Evolutionary conservation across 2,113 vertebrate species (phyloP).

Genomic region (Chunga burmeisteri): DNA sequence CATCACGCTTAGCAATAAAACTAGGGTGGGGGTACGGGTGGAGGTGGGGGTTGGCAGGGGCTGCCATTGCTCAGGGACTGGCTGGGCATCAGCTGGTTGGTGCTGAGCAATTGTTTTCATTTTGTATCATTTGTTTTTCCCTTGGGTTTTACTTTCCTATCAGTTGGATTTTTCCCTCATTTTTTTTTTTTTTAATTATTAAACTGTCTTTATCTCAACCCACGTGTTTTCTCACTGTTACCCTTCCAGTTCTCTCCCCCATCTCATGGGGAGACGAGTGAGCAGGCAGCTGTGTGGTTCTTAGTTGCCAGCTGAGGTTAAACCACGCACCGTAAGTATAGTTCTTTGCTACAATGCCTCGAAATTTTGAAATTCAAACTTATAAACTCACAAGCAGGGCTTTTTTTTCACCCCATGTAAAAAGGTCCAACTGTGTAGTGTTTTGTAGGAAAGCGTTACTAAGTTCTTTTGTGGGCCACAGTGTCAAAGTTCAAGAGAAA

Average conservation of each 20-base stretch:
- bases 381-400: background rate
- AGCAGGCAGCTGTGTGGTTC: background rate
- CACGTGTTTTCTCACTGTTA: background rate
- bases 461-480: background rate
- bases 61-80: background rate
- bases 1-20: background rate
- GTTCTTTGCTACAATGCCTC: background rate
- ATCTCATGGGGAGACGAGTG: background rate
- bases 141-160: background rate
- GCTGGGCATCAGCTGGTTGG: background rate
- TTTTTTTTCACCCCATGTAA: too few relatives aligned
- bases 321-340: background rate
- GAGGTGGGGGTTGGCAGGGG: background rate
- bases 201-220: background rate
- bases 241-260: background rate
- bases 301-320: background rate
- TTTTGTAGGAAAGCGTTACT: background rate
- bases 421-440: background rate
- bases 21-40: too few relatives aligned
- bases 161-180: background rate
- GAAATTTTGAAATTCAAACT: background rate
- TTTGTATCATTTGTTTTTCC: background rate
- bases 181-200: background rate
- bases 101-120: background rate
- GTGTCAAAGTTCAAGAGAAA: background rate